Percentiles rank a stretch among this genome's conserved stretches.
These are phyloP conservation scores for Gari tellinella DNA, from an alignment of 2,888 invertebrate species.

Conservation along the genomic window DNA sequence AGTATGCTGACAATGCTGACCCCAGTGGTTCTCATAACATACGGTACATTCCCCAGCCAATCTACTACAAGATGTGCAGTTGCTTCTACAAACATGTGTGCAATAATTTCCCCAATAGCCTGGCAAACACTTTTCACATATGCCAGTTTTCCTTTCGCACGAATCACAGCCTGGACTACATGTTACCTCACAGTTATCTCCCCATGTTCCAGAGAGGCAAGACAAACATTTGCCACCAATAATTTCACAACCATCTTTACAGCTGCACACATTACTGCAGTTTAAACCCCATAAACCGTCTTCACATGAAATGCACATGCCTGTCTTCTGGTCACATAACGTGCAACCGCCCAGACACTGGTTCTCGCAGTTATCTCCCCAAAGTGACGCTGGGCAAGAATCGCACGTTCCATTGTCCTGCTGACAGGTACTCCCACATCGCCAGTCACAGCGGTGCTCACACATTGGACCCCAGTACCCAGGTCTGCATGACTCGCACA, in stretches of 20 bases:
- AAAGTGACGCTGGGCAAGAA: neutral
- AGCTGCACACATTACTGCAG: constrained; percentile 5
- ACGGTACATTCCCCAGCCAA: constrained; percentile 22
- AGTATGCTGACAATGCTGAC: neutral
- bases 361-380: no score
- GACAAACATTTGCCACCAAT: constrained; percentile 13
- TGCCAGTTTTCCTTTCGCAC: constrained; percentile 17
- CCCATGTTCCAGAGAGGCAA: constrained; percentile 26
- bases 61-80: constrained; percentile 24
- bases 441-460: constrained; percentile 1
- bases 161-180: constrained; percentile 21
- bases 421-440: constrained; percentile 7
- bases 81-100: constrained; percentile 9
- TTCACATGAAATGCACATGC: constrained; percentile 5
- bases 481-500: constrained; percentile 9
- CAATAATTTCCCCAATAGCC: constrained; percentile 32
- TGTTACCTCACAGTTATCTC: constrained; percentile 7
- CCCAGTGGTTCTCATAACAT: constrained; percentile 34
- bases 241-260: constrained; percentile 24
- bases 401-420: neutral
- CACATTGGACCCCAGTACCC: constrained; percentile 29
- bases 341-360: neutral
- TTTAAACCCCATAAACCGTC: constrained; percentile 3
- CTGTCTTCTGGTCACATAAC: no score
- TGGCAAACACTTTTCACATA: constrained; percentile 17